Evolutionary conservation across 2,888 invertebrate genomes (phyloP).

Genomic region (Sabellastarte sp.): DNA sequence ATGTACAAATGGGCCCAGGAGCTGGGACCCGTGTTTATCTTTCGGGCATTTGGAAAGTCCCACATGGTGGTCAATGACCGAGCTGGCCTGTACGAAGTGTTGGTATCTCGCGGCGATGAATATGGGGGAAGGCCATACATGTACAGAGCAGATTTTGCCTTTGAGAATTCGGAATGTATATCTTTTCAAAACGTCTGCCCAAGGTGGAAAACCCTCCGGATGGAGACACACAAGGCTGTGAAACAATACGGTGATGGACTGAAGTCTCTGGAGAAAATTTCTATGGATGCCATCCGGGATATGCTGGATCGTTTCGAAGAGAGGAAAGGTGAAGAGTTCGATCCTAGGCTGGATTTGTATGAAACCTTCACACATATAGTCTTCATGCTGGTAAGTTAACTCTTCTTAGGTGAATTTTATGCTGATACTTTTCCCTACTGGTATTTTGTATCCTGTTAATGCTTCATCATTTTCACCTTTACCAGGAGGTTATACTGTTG

Average conservation of each 20-base stretch:
- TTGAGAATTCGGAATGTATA: background rate
- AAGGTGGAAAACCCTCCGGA: background rate
- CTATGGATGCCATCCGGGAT: background rate
- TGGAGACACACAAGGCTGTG: background rate
- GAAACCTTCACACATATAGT: conserved; percentile 2
- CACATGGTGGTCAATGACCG: background rate
- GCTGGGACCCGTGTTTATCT: background rate
- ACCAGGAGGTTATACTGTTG: no score
- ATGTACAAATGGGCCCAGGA: background rate
- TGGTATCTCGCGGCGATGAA: background rate
- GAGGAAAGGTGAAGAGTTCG: background rate
- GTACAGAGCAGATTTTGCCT: conserved; percentile 3
- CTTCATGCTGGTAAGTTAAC: background rate
- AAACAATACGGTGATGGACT: conserved; percentile 1
- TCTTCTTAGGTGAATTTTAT: no score
- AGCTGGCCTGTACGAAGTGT: background rate
- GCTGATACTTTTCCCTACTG: no score
- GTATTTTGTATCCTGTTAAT: no score
- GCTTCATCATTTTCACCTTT: no score
- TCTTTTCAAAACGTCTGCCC: background rate
- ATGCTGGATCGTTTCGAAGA: background rate
- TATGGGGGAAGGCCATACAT: background rate
- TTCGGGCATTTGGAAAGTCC: background rate
- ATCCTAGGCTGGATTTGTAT: background rate
- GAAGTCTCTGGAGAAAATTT: background rate